Evolutionary conservation across 2,888 invertebrate species (phyloP), one percentile per base, ranked within the genome.

Genomic region (Megastigmus dorsalis): DNA sequence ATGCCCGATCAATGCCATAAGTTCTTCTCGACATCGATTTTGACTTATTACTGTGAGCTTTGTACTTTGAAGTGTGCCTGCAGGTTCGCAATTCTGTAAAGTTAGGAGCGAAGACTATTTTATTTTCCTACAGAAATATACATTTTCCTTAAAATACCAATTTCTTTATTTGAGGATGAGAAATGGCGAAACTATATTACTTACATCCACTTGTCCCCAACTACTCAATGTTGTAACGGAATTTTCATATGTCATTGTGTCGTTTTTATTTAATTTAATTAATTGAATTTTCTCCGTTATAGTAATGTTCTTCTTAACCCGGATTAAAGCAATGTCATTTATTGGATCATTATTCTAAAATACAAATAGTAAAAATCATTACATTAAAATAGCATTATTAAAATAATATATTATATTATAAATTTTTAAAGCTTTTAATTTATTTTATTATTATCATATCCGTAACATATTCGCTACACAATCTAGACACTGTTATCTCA

Each of bases 191-290:
- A 20, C 5, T 7, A 10, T 0, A 20, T 33, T 7, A 30, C 33
- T 57, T 33, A 68, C 68, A 26, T 50, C 38, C 5, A 55, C 13
- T 18, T 7, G 28, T 26, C 52, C 41, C 69, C 69, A 69, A 52
- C 60, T 69, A 15, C 38, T 69, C 13, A 69, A 26, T 1, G 30
- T 41, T 43, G 69, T 52, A 13, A 18, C 18, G 9, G 5, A 7
- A 9, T 60, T 41, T 13, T 48, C 30, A 3, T 68, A 30, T 0
- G 41, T 13, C 4, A 4, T 23, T 1, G 20, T 10, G 4, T 33
- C 7, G 10, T 23, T 41, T 10, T 10, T 52, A 0, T 7, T 23
- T 1, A 69, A 15, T 41, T 41, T 50, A 9, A 69, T 18, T 0
- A 7, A 9, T 7, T 23, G 3, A 7, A 15, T 23, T 0, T 52